Evolutionary conservation across 2,113 vertebrate genomes (phyloP), one percentile per base, ranked within the genome.

Genomic region (Chelonoidis abingdonii): DNA sequence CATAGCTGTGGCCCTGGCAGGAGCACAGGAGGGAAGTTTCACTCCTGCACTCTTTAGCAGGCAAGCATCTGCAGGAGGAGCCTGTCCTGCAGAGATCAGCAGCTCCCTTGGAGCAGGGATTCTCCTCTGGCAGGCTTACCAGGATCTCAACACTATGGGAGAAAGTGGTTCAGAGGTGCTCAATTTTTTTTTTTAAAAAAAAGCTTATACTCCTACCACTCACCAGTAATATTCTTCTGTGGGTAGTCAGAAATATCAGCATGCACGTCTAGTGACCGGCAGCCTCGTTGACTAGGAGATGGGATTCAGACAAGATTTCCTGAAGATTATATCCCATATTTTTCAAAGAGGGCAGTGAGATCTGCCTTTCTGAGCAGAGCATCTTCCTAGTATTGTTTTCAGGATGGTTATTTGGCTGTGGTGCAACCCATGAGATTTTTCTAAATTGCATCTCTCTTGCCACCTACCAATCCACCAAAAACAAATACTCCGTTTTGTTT

Each of bases 91-190:
- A 84, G 31, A 82, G 87, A 79, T 19, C 14, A 50, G 29, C 27
- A 24, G 47, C 62, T 16, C 38, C 35, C 57, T 89, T n/a, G 86
- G 41, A 89, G 35, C 6, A 5, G 24, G 1, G 25, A 94, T 65
- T 76, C 41, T 65, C 24, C 41, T 52, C 0, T 2, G 84, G 21
- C 76, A 85, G 31, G 5, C 0, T 0, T 21, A 57, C 1, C 31
- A 80, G 80, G 82, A 41, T 59, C 56, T 85, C 80, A 78, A 85
- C 16, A 59, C 0, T 4, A 62, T 31, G 38, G 35, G 19, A 80
- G 13, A 11, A 76, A 87, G 72, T 35, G 84, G 38, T 53, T 85
- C 52, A 72, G 25, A 65, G 10, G 56, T 84, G 22, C 1, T 92
- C 27, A 62, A 50, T 6, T 88, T 89, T 8, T 86, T 89, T 17